Base-by-base conservation (phyloP, 2,888 invertebrate genomes). In the Pachycephus smyrnensis region DNA sequence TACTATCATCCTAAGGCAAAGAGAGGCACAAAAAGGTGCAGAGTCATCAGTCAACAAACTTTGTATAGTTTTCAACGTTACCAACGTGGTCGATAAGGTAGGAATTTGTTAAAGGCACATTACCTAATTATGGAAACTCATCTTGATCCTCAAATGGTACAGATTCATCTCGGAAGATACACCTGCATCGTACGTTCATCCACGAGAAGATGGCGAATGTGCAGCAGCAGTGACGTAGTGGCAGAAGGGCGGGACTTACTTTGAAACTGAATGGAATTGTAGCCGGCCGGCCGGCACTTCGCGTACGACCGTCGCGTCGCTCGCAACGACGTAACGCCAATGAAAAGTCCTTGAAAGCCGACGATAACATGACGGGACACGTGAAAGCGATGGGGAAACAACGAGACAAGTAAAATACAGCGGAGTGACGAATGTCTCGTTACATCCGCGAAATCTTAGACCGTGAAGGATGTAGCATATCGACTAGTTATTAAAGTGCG, bases 241-340 rank as follows among this genome's bases (percentile, higher is more conserved):
- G 55, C 55, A 1, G 75, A 40, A 80, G 69, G 79, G 79, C 83
- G 83, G 79, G 82, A 83, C 83, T 81, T 77, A 78, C 75, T n/a
- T 79, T 79, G 77, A 80, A 84, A 84, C 82, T 84, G 84, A 87
- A 88, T 84, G 85, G 82, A 82, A 84, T 78, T 82, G 73, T 80
- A 81, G 80, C 81, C 80, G 79, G 82, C 87, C 88, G 86, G 86
- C 86, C 87, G 88, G 90, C 90, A 90, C 87, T 90, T 86, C 84
- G 90, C 88, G 89, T 86, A 86, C 87, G 86, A 86, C 86, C 88
- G 89, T 86, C 89, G 90, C 83, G 88, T 84, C 87, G 89, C 80
- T 82, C 85, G 85, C 83, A 81, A 73, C 71, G 71, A 23, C 55
- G 55, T 55, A 9, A 15, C 55, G 23, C 55, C 55, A 55, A 55